Evolutionary conservation across 2,888 invertebrate species (phyloP), one percentile per base, ranked within the genome.

Genomic region (Xestia sexstrigata): DNA sequence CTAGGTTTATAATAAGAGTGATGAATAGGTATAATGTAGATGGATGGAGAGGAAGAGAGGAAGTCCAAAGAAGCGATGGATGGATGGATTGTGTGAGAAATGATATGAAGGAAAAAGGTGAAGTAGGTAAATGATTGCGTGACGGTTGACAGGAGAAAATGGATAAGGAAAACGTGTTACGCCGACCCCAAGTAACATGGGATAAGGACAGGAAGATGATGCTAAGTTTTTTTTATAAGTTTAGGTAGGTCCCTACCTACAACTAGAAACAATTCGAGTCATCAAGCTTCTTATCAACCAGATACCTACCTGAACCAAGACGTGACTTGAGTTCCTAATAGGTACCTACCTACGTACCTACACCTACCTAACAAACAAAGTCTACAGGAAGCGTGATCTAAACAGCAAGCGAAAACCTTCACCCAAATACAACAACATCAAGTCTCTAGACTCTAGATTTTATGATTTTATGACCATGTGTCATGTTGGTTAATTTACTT

Each of bases 331-430:
- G 73, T 68, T 73, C 39, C n/a, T 49, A 47, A 45, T 20, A 42
- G 11, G 17, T 7, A 49, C 20, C 8, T 49, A 13, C 11, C 1
- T 45, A 30, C n/a, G n/a, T n/a, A n/a, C n/a, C n/a, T n/a, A n/a
- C n/a, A n/a, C n/a, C n/a, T n/a, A n/a, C 11, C 8, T 65, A 58
- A 68, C 30, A 79, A 47, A 68, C 47, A 39, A 62, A 74, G 23
- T 74, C 23, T 62, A 9, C 58, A 30, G 42, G n/a, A 4, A 62
- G n/a, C 4, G 42, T 52, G 17, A 35, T 35, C 13, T 47, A 55
- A 65, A 58, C 35, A 17, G 39, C 23, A 47, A 76, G 20, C 39
- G 26, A 49, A 66, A 47, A 39, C 23, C 13, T 26, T 30, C 15
- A 58, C 47, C 20, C 15, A n/a, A 20, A 35, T 49, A 4, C 8